phyloP scores from a whole-genome alignment of 1,140 invertebrate species.

The Zaprionus vittiger region DNA sequence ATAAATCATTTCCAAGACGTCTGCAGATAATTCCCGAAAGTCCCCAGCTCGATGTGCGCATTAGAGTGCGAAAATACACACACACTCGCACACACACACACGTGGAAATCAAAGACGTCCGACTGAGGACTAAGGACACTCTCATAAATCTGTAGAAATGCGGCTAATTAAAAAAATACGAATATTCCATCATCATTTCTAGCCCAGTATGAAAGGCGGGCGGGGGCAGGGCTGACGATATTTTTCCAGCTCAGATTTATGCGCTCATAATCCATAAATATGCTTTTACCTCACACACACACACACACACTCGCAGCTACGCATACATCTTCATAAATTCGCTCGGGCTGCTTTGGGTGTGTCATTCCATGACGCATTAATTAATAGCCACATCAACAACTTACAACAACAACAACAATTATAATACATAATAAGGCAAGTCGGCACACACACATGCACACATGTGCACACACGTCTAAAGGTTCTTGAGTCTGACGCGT shows the following conservation, averaged over 20 bases:
- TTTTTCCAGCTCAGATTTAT: slow-evolving; percentile 75
- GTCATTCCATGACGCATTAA: slow-evolving; percentile 80
- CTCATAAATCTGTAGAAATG: slow-evolving; percentile 80
- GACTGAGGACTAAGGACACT: slow-evolving; percentile 52
- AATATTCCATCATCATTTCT: slow-evolving; percentile 81
- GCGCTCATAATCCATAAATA: slow-evolving; percentile 82
- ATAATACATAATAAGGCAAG: slow-evolving; percentile 55
- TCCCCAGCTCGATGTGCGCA: slow-evolving; percentile 54
- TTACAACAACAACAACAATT: slow-evolving; percentile 46
- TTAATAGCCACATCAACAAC: slow-evolving; percentile 83
- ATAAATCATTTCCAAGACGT: slow-evolving; percentile 78
- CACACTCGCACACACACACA: slow-evolving; percentile 22
- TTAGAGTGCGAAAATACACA: slow-evolving; percentile 68
- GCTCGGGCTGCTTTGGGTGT: slow-evolving; percentile 61
- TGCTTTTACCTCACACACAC: slow-evolving; percentile 62
- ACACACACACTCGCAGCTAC: slow-evolving; percentile 21
- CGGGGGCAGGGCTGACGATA: slow-evolving; percentile 4
- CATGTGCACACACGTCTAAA: slow-evolving; percentile 20
- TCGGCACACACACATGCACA: neutral
- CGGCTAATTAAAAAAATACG: slow-evolving; percentile 82
- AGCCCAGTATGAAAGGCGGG: neutral
- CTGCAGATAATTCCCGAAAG: slow-evolving; percentile 80
- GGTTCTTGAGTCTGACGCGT: slow-evolving; percentile 55
- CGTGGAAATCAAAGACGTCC: slow-evolving; percentile 40
- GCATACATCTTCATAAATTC: slow-evolving; percentile 73